Evolutionary conservation across 2,888 invertebrate genomes (phyloP).

Genomic region (Lampropteryx suffumata): DNA sequence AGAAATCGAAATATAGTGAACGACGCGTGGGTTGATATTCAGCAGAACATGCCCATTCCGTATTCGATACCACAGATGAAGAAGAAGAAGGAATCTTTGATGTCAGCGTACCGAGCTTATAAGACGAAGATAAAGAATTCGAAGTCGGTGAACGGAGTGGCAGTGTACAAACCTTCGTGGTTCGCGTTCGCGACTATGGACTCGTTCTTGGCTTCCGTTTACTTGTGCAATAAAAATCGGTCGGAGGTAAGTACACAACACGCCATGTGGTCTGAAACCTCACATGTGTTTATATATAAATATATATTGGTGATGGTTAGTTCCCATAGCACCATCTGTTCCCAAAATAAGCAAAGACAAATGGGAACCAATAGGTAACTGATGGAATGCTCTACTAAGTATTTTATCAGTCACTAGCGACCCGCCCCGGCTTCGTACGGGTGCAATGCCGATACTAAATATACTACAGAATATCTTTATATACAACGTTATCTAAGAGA

Average conservation of each 20-base stretch:
- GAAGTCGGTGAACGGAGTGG: neutral
- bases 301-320: too few relatives aligned
- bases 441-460: too few relatives aligned
- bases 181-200: conserved; percentile 16
- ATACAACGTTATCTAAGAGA: too few relatives aligned
- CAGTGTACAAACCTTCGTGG: conserved; percentile 12
- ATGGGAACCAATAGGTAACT: too few relatives aligned
- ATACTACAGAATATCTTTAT: too few relatives aligned
- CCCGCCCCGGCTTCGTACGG: too few relatives aligned
- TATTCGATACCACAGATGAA: conserved; percentile 29
- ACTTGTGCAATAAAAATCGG: neutral
- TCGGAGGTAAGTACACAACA: neutral
- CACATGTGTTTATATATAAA: too few relatives aligned
- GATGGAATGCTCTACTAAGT: too few relatives aligned
- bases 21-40: conserved; percentile 27
- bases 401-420: too few relatives aligned
- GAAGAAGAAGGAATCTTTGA: conserved; percentile 32
- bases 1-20: conserved; percentile 11
- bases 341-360: too few relatives aligned
- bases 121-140: conserved; percentile 16
- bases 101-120: conserved; percentile 29
- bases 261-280: too few relatives aligned
- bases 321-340: too few relatives aligned
- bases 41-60: conserved; percentile 17
- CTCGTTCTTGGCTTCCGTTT: conserved; percentile 3